Conservation (phyloP, 2,113 vertebrate genomes). For the Oryzias celebensis region DNA sequence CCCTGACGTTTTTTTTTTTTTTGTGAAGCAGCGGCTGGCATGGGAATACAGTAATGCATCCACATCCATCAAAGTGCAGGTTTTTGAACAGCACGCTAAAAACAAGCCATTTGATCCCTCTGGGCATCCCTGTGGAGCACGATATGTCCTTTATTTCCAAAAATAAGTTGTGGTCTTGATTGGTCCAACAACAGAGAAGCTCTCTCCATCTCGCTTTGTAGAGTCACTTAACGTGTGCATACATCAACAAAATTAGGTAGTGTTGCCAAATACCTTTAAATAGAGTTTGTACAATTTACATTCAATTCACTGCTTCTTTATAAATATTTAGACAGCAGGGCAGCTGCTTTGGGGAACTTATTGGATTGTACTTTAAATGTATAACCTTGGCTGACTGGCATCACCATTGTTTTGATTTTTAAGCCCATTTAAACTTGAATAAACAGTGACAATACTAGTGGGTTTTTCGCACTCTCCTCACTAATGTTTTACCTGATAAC, state of each 20-base stretch:
- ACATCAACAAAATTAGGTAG: too few species aligned
- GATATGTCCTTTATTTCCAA: too few species aligned
- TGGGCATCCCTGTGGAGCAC: too few species aligned
- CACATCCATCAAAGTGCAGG: neutral
- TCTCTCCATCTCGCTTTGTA: too few species aligned
- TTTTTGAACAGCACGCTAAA: neutral
- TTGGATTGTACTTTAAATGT: neutral
- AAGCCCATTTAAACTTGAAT: constrained; percentile 2
- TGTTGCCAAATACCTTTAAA: neutral
- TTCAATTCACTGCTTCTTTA: neutral
- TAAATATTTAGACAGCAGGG: neutral
- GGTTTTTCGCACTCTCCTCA: constrained; percentile 9
- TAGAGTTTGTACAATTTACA: neutral
- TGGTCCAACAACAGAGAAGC: too few species aligned
- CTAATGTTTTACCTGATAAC: constrained; percentile 7
- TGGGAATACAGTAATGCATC: neutral
- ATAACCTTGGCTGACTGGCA: constrained; percentile 20
- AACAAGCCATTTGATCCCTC: neutral
- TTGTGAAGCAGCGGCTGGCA: neutral
- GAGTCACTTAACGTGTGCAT: too few species aligned
- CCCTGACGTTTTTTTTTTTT: neutral
- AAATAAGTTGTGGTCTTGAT: too few species aligned
- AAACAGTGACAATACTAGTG: neutral
- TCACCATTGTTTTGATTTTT: constrained; percentile 11
- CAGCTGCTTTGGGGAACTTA: neutral